These are phyloP conservation scores for Lordiphosa clarofinis DNA, from an alignment of 1,140 invertebrate species.

Conservation along the genomic window DNA sequence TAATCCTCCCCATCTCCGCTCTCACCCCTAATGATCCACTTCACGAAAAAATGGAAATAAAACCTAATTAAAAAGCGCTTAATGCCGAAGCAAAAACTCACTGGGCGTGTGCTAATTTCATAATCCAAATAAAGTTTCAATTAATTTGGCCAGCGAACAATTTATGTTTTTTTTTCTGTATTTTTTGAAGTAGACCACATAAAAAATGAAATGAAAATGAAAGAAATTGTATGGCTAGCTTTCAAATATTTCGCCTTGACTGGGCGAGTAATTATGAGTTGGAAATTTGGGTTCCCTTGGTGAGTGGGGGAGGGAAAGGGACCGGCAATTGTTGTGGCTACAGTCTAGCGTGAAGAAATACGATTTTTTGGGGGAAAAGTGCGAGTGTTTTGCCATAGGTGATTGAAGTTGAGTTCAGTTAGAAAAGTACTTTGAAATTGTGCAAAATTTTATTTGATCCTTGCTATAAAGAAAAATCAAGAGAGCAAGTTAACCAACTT, in stretches of 20 bases:
- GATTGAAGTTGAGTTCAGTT: not conserved
- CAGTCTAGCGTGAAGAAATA: no score
- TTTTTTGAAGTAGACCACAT: conserved; percentile 7
- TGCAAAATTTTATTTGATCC: not conserved
- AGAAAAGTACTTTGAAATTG: conserved; percentile 6
- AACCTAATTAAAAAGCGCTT: conserved; percentile 73
- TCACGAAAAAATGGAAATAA: conserved; percentile 26
- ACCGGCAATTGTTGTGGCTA: not conserved
- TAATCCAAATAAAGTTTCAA: conserved; percentile 75
- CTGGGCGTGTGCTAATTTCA: conserved; percentile 67
- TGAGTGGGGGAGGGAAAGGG: not conserved
- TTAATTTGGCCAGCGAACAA: conserved; percentile 55
- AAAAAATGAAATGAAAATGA: conserved; percentile 12
- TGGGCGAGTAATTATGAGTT: conserved; percentile 46
- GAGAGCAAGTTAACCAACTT: no score
- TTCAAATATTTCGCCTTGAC: conserved; percentile 43
- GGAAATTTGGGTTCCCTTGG: conserved; percentile 1
- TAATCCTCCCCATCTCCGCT: conserved; percentile 22
- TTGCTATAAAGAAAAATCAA: not conserved
- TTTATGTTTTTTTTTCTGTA: conserved; percentile 20
- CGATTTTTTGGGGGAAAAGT: not conserved
- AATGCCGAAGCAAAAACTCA: conserved; percentile 38
- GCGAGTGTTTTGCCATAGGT: conserved; percentile 6
- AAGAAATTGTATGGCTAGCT: conserved; percentile 32
- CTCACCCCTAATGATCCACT: conserved; percentile 33